A percentile compares a stretch with the other conserved stretches of the same genome.
Conservation (phyloP, 92 coral and sea anemone species). For the Epizoanthus illoricatus region DNA sequence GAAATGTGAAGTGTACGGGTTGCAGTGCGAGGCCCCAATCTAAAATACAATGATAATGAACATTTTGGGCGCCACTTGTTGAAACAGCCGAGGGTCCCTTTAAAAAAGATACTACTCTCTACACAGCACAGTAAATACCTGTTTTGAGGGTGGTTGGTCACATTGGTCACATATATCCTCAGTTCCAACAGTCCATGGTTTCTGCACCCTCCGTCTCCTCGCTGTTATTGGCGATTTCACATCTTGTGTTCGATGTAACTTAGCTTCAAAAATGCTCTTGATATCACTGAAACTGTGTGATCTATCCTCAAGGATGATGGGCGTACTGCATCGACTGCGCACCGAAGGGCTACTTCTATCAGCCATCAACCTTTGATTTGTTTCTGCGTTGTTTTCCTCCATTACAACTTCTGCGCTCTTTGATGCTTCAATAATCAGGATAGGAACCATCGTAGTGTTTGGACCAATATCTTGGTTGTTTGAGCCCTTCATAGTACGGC, state of each 20-base stretch:
- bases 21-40: too few species aligned
- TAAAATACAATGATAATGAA: too few species aligned
- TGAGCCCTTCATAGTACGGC: too few species aligned
- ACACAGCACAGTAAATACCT: neutral
- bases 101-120: too few species aligned
- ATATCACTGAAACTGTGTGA: slow-evolving; percentile 28
- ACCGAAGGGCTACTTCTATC: neutral
- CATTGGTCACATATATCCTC: neutral
- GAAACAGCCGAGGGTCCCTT: too few species aligned
- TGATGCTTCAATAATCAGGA: neutral
- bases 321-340: neutral
- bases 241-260: neutral
- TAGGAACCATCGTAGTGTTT: neutral
- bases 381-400: neutral
- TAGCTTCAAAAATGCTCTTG: slow-evolving; percentile 13
- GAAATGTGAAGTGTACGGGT: too few species aligned
- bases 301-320: neutral
- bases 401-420: neutral
- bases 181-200: neutral
- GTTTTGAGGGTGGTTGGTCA: neutral
- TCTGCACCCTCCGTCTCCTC: neutral
- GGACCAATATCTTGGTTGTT: too few species aligned
- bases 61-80: too few species aligned
- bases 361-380: neutral
- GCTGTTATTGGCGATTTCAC: neutral